These are phyloP conservation scores for Odontothrips loti DNA, from an alignment of 2,888 invertebrate species.

Conservation along the genomic window DNA sequence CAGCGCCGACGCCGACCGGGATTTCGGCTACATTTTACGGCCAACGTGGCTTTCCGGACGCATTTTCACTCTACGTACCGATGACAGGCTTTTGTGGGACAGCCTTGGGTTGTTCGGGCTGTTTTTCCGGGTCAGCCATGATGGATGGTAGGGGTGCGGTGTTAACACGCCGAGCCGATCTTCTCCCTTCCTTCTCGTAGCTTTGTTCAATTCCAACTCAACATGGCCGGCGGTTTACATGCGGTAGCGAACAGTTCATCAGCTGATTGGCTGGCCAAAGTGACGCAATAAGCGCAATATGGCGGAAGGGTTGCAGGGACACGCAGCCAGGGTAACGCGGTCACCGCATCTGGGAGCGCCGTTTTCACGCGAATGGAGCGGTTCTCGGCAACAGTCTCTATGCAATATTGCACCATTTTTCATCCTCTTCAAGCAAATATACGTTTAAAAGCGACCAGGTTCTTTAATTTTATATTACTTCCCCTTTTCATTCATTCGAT, in stretches of 20 bases:
- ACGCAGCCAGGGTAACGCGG: background rate
- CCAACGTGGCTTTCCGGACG: background rate
- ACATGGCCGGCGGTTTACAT: conserved; percentile 44
- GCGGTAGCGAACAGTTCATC: conserved; percentile 33
- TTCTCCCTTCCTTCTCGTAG: conserved; percentile 50
- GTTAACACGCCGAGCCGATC: conserved; percentile 53
- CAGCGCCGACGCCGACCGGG: background rate
- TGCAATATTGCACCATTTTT: background rate
- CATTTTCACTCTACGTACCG: conserved; percentile 57
- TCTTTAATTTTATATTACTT: background rate
- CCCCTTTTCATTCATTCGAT: conserved; percentile 12
- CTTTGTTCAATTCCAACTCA: conserved; percentile 52
- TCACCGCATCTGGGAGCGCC: background rate
- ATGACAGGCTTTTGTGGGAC: conserved; percentile 82
- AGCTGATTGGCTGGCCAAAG: conserved; percentile 33
- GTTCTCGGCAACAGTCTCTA: background rate
- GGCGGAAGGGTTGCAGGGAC: background rate
- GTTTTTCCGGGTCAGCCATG: conserved; percentile 95
- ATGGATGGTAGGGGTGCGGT: conserved; percentile 54
- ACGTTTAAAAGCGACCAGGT: background rate
- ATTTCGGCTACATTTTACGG: background rate
- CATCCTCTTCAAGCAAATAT: background rate
- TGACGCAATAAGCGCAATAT: conserved; percentile 32
- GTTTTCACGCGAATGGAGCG: background rate
- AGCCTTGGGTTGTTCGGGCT: conserved; percentile 68